Conservation (phyloP, 2,113 vertebrate genomes). For the Phaetusa simplex region DNA sequence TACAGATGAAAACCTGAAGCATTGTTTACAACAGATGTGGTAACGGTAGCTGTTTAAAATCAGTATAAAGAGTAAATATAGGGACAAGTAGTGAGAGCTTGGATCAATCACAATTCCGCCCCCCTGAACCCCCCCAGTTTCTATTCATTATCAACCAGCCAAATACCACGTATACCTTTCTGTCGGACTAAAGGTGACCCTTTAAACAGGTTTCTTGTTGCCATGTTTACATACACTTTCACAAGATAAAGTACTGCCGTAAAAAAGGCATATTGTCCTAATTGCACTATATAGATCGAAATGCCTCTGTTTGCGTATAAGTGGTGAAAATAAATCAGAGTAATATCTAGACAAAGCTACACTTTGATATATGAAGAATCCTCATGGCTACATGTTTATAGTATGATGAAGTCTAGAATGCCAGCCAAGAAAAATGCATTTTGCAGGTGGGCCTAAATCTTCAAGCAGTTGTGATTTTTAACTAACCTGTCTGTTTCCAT, state of each 20-base stretch:
- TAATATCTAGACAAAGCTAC: slow-evolving; percentile 72
- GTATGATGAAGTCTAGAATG: slow-evolving; percentile 64
- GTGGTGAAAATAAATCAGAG: slow-evolving; percentile 74
- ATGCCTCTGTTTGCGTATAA: slow-evolving; percentile 55
- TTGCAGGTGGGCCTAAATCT: slow-evolving; percentile 68
- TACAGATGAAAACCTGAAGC: not conserved
- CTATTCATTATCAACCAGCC: not conserved
- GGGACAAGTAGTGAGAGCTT: not conserved
- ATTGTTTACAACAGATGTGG: not conserved
- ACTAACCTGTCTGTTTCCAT: slow-evolving; percentile 67
- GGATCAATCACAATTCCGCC: not conserved
- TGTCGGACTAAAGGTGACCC: slow-evolving; percentile 63
- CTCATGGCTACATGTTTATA: slow-evolving; percentile 61
- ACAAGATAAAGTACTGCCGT: slow-evolving; percentile 63
- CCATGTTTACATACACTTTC: slow-evolving; percentile 25
- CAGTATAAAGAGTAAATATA: not conserved
- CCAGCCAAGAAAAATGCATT: slow-evolving; percentile 72
- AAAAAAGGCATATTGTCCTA: slow-evolving; percentile 59
- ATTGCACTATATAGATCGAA: slow-evolving; percentile 54
- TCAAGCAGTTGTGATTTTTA: slow-evolving; percentile 70
- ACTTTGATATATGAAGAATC: slow-evolving; percentile 72
- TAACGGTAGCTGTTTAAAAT: not conserved
- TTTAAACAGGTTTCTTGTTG: slow-evolving; percentile 5
- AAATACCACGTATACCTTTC: not conserved
- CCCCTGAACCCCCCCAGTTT: not conserved